Conservation (phyloP, 2,888 invertebrate species). For the Lochmaea crataegi region DNA sequence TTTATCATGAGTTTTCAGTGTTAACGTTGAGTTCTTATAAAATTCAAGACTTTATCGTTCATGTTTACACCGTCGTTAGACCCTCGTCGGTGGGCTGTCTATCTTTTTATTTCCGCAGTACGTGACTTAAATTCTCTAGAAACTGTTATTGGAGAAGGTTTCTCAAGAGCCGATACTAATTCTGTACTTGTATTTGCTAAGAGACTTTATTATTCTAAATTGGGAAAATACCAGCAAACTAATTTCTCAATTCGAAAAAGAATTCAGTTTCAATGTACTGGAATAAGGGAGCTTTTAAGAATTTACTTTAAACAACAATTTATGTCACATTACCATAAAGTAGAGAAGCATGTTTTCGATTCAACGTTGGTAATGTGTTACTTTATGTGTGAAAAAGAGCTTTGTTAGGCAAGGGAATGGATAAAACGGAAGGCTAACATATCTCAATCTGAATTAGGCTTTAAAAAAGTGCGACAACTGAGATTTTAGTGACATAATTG, state of each 20-base stretch:
- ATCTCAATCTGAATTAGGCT: too few species aligned
- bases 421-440: too few species aligned
- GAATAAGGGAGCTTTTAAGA: neutral
- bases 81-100: neutral
- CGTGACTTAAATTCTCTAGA: slow-evolving; percentile 5
- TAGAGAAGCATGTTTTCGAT: neutral
- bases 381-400: too few species aligned
- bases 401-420: too few species aligned
- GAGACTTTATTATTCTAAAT: neutral
- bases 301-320: neutral
- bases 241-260: neutral
- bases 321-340: neutral
- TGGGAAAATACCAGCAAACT: neutral
- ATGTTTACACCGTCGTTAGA: neutral
- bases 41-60: neutral
- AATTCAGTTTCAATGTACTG: neutral
- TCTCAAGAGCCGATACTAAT: neutral
- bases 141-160: neutral
- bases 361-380: neutral
- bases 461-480: too few species aligned
- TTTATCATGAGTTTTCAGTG: neutral
- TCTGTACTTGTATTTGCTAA: neutral
- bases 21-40: neutral
- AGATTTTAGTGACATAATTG: too few species aligned
- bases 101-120: neutral